Evolutionary conservation across 2,888 invertebrate genomes (phyloP).

Genomic region (Zygogramma bicolorata): DNA sequence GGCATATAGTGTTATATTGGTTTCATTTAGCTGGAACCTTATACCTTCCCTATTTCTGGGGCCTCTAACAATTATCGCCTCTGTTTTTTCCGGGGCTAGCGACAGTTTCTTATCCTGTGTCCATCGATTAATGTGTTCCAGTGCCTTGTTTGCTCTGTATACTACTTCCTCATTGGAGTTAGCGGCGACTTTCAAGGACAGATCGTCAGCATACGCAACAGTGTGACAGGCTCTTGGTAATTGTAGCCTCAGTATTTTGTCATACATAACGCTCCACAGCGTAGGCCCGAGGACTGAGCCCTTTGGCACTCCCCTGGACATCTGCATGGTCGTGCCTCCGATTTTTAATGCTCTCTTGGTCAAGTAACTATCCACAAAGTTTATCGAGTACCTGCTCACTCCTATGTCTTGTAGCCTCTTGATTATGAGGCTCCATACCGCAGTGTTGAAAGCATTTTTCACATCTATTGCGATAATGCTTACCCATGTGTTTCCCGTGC

Average conservation of each 20-base stretch:
- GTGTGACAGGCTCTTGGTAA: too few species aligned
- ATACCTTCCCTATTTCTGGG: constrained; percentile 1
- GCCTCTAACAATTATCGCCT: neutral
- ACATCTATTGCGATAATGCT: too few species aligned
- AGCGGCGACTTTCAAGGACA: neutral
- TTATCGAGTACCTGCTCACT: neutral
- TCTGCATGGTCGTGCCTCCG: too few species aligned
- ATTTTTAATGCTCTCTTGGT: too few species aligned
- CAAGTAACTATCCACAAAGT: too few species aligned
- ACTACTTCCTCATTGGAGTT: neutral
- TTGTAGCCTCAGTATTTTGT: too few species aligned
- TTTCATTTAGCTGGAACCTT: neutral
- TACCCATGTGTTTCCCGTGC: too few species aligned
- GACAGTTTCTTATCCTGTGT: neutral
- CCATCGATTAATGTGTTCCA: neutral
- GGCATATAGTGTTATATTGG: neutral
- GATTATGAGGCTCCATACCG: constrained; percentile 22
- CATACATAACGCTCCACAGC: too few species aligned
- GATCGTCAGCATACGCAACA: too few species aligned
- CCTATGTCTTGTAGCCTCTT: constrained; percentile 4
- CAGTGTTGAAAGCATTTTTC: constrained; percentile 24
- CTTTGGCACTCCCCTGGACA: too few species aligned
- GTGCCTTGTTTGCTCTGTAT: neutral
- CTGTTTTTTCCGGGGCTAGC: neutral
- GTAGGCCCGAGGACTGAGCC: too few species aligned